These are phyloP conservation scores for Scaptomyza montana DNA, from an alignment of 1,140 invertebrate species.

Conservation along the genomic window DNA sequence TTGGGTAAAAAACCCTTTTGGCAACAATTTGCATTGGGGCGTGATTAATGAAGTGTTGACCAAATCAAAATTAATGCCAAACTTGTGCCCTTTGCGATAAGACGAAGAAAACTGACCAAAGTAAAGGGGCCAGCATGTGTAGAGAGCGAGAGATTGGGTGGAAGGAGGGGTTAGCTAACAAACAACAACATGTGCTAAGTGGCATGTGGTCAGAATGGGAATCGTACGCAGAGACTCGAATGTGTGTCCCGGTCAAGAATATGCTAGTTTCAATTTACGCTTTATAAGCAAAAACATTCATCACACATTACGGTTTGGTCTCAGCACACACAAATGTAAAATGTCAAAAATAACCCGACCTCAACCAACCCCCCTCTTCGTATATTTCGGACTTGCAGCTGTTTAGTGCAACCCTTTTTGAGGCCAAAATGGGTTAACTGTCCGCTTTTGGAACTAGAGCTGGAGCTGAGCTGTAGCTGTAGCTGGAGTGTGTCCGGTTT, in stretches of 20 bases:
- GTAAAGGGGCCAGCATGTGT: conserved; percentile 44
- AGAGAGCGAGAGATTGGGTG: neutral
- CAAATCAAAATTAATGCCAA: conserved; percentile 76
- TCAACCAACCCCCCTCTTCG: neutral
- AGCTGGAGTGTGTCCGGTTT: conserved; percentile 66
- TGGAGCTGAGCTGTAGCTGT: neutral
- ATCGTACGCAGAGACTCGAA: conserved; percentile 29
- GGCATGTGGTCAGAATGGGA: conserved; percentile 71
- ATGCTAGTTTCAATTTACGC: conserved; percentile 76
- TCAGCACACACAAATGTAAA: conserved; percentile 70
- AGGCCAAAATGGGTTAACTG: conserved; percentile 77
- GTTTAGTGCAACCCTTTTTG: conserved; percentile 73
- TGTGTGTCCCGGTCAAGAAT: conserved; percentile 55
- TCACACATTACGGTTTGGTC: conserved; percentile 54
- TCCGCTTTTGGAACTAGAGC: conserved; percentile 43
- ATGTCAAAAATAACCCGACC: conserved; percentile 26
- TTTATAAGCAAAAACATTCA: conserved; percentile 78
- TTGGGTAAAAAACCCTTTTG: conserved; percentile 11
- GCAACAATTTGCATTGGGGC: conserved; percentile 35
- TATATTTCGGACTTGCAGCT: conserved; percentile 44
- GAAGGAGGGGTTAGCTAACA: neutral
- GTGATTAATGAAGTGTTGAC: conserved; percentile 81
- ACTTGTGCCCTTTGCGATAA: conserved; percentile 52
- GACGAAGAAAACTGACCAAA: conserved; percentile 45
- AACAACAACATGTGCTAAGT: conserved; percentile 69